Evolutionary conservation across 53 echinoderm and acorn worm genomes (phyloP), one percentile per base, ranked within the genome.

Genomic region (Luidia sarsii): DNA sequence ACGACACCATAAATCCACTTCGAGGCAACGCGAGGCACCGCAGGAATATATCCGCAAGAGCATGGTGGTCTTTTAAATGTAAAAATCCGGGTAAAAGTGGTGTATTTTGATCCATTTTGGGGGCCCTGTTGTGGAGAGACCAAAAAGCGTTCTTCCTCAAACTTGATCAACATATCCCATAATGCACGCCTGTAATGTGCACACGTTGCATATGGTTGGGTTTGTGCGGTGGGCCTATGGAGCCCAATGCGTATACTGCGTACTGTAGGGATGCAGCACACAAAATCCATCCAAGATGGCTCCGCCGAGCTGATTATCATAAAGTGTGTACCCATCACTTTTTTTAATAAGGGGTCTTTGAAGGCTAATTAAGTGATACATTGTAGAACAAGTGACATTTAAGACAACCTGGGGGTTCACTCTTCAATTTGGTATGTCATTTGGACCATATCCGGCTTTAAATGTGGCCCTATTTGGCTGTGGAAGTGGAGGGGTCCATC

Each of bases 81-180:
- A 77, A 77, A 77, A 61, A 60, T 77, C 77, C 77, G 41, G 77
- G 77, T 77, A 45, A 61, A 77, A 77, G 59, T 77, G 77, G 77
- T 77, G 61, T 59, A 77, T 41, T 77, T 77, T 59, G 55, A 60
- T 77, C 77, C 77, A 46, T 77, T 77, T 77, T 61, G 46, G 61
- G 77, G 46, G 61, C 27, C n/a, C 25, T 77, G 43, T 39, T 38
- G 59, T 22, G 19, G 46, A 61, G 77, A 60, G 61, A 61, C 7
- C 29, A 24, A 60, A 32, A 22, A 25, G 18, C 29, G 59, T 36
- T 45, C 25, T 61, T 60, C 36, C 59, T 9, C 39, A 28, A 41
- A 43, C 61, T 19, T 77, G 77, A 77, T 77, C 77, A 77, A 77
- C 62, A 77, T 77, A 60, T 77, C 77, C 61, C 77, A 61, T 77